A percentile compares a stretch with the other conserved stretches of the same genome.
These are phyloP conservation scores for Lepus europaeus DNA, from an alignment of 2,113 vertebrate species.

Conservation along the genomic window DNA sequence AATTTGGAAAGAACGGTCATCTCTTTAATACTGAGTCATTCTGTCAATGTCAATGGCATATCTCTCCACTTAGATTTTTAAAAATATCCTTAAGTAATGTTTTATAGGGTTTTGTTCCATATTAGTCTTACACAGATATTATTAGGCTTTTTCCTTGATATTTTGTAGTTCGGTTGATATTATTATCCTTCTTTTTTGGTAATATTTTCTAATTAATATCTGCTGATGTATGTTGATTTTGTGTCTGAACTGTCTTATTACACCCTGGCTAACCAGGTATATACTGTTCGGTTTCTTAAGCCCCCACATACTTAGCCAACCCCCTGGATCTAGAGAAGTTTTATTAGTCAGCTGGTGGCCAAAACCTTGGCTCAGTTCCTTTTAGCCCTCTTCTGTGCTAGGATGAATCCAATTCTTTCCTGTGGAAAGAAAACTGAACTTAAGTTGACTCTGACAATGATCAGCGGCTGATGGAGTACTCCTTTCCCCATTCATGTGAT, in stretches of 20 bases:
- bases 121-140: neutral
- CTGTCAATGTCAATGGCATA: neutral
- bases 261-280: neutral
- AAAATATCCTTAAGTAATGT: slow-evolving; percentile 11
- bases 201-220: slow-evolving; percentile 30
- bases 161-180: neutral
- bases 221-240: neutral
- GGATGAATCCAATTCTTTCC: neutral
- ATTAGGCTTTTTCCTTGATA: slow-evolving; percentile 19
- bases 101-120: slow-evolving; percentile 27
- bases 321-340: neutral
- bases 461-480: neutral
- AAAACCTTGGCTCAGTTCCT: neutral
- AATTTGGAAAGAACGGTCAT: slow-evolving; percentile 18
- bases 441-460: neutral
- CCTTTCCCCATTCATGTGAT: neutral
- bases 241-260: neutral
- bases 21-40: neutral
- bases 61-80: neutral
- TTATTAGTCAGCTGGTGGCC: neutral
- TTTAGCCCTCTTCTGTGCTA: slow-evolving; percentile 23
- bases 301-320: neutral
- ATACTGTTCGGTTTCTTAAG: neutral
- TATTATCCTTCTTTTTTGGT: neutral
- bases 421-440: neutral